A percentile compares a stretch with the other conserved stretches of the same genome.
Conservation (phyloP, 2,113 vertebrate genomes). For the Mormyrus iriodes region DNA sequence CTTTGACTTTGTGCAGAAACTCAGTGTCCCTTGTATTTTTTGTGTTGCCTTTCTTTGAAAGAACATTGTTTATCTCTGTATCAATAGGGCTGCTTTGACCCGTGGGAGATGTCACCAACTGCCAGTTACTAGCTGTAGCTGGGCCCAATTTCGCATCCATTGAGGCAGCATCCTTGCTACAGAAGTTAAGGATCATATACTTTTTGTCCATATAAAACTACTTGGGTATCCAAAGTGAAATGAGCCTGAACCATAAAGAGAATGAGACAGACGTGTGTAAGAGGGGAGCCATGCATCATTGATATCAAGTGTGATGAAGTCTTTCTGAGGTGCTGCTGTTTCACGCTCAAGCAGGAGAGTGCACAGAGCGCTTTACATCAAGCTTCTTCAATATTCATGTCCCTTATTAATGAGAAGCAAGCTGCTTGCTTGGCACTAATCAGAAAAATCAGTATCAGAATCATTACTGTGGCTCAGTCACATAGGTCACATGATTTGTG, state of each 20-base stretch:
- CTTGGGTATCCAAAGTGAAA: not conserved
- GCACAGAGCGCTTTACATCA: not conserved
- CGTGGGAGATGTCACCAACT: not conserved
- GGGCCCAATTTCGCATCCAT: not conserved
- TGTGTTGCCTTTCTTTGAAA: not conserved
- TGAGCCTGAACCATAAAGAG: not conserved
- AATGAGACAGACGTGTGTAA: not conserved
- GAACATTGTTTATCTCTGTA: not conserved
- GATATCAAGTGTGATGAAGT: not conserved
- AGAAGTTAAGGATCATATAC: not conserved
- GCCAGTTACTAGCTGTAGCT: not conserved
- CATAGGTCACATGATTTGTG: not conserved
- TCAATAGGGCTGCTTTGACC: not conserved
- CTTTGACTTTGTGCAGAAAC: not conserved
- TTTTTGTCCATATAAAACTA: not conserved
- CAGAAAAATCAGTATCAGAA: not conserved
- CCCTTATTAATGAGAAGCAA: not conserved
- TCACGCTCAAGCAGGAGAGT: not conserved
- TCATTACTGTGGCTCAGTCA: not conserved
- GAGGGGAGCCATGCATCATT: not conserved
- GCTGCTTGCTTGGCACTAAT: not conserved
- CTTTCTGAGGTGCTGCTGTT: not conserved
- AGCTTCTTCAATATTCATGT: not conserved
- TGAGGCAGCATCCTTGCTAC: not conserved
- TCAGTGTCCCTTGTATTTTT: not conserved